Conservation (phyloP, 1,140 invertebrate species). For the Protaetia brevitarsis region DNA sequence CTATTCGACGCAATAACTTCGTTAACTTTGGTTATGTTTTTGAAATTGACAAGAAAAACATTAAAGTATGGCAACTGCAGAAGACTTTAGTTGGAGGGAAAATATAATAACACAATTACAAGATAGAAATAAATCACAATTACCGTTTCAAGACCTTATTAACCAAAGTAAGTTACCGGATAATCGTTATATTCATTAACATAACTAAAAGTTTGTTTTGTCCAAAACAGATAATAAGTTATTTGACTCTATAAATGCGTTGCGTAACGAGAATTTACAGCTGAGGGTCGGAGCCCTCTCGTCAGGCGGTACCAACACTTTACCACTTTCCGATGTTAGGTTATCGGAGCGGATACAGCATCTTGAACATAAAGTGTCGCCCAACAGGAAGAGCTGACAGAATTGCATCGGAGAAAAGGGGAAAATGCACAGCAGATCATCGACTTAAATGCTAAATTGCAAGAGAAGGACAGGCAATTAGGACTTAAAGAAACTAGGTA, state of each 20-base stretch:
- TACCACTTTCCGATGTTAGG: constrained; percentile 42
- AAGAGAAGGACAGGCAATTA: constrained; percentile 80
- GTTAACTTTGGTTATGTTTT: constrained; percentile 24
- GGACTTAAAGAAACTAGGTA: constrained; percentile 72
- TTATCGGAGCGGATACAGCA: constrained; percentile 56
- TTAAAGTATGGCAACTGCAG: constrained; percentile 20
- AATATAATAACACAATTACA: constrained; percentile 57
- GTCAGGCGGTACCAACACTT: constrained; percentile 25
- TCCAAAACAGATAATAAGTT: constrained; percentile 76
- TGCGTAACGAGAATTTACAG: constrained; percentile 80
- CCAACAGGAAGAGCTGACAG: constrained; percentile 90
- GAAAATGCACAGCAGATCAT: constrained; percentile 93
- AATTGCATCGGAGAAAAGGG: constrained; percentile 80
- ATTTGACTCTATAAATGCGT: constrained; percentile 75
- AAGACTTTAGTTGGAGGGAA: constrained; percentile 52
- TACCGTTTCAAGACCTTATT: constrained; percentile 61
- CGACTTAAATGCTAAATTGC: constrained; percentile 79
- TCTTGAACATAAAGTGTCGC: constrained; percentile 81
- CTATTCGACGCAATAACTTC: neutral
- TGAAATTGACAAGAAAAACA: constrained; percentile 18
- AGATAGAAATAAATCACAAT: constrained; percentile 58
- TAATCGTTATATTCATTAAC: neutral
- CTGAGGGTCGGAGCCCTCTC: constrained; percentile 45
- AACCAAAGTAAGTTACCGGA: constrained; percentile 55
- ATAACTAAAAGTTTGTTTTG: constrained; percentile 30